phyloP scores from a whole-genome alignment of 2,797 vertebrate genomes.

The Enteromius fasciolatus region DNA sequence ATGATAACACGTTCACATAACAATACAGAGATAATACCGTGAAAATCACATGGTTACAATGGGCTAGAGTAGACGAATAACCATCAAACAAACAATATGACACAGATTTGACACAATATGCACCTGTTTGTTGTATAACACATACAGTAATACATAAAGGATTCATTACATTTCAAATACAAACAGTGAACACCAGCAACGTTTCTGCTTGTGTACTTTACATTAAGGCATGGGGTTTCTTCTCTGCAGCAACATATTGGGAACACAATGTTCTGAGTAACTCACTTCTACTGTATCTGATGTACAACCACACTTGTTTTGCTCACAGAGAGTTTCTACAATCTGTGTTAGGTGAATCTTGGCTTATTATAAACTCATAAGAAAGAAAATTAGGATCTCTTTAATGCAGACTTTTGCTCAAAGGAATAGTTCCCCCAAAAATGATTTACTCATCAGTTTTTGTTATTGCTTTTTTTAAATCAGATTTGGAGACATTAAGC shows the following conservation, averaged over 20 bases:
- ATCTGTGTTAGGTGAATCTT: neutral
- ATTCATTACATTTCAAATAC: slow-evolving; percentile 61
- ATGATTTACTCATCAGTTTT: neutral
- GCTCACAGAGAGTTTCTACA: slow-evolving; percentile 5
- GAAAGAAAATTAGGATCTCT: neutral
- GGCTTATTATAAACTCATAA: neutral
- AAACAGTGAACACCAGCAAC: slow-evolving; percentile 65
- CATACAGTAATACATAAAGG: slow-evolving; percentile 44
- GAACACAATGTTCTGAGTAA: slow-evolving; percentile 58
- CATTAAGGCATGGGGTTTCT: slow-evolving; percentile 85
- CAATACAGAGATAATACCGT: slow-evolving; percentile 17
- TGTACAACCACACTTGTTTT: slow-evolving; percentile 14
- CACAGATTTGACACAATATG: slow-evolving; percentile 63
- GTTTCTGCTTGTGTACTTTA: slow-evolving; percentile 72
- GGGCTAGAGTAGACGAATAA: slow-evolving; percentile 49
- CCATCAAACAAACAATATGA: slow-evolving; percentile 57
- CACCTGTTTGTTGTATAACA: slow-evolving; percentile 51
- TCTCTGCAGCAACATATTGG: slow-evolving; percentile 68
- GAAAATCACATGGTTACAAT: slow-evolving; percentile 12
- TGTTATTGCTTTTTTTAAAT: neutral
- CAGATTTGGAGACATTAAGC: neutral
- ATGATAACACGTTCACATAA: slow-evolving; percentile 39
- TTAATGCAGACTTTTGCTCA: neutral
- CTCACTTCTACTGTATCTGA: slow-evolving; percentile 13
- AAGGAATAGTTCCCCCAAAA: neutral